Percentiles rank a stretch among this genome's conserved stretches.
These are phyloP conservation scores for Muscidifurax raptorellus DNA, from an alignment of 1,140 invertebrate genomes.

Conservation along the genomic window DNA sequence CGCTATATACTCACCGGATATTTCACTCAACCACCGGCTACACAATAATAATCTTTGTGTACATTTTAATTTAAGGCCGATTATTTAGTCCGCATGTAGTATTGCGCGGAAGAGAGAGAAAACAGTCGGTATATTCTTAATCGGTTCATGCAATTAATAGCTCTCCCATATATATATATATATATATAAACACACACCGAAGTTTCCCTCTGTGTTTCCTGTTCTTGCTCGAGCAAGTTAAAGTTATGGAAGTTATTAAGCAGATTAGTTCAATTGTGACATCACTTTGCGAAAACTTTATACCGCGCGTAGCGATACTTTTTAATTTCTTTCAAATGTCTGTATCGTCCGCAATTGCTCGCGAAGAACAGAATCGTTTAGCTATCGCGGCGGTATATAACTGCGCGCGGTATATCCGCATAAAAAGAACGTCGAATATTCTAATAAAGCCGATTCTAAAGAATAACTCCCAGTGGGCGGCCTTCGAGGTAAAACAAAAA, in stretches of 20 bases:
- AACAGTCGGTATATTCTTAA: neutral
- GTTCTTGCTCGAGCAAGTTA: neutral
- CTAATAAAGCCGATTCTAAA: neutral
- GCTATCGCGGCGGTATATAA: too few species aligned
- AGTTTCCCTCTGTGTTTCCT: neutral
- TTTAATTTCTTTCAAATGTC: neutral
- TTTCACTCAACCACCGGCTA: neutral
- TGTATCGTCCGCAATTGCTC: neutral
- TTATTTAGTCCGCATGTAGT: neutral
- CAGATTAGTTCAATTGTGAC: constrained; percentile 14
- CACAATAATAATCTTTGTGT: neutral
- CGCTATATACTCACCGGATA: neutral
- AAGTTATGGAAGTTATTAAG: neutral
- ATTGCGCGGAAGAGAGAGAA: neutral
- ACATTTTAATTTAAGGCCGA: constrained; percentile 16
- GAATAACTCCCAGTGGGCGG: constrained; percentile 7
- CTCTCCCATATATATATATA: too few species aligned
- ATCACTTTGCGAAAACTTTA: neutral
- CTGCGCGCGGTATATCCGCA: neutral
- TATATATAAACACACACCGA: too few species aligned
- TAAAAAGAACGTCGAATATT: neutral
- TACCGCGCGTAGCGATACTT: neutral
- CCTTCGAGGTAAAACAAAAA: constrained; percentile 10
- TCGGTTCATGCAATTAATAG: constrained; percentile 14
- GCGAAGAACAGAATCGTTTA: neutral